Percentiles rank a stretch among this genome's conserved stretches.
Evolutionary conservation across 1,140 invertebrate genomes (phyloP).

Genomic region (Euborellia annulipes): DNA sequence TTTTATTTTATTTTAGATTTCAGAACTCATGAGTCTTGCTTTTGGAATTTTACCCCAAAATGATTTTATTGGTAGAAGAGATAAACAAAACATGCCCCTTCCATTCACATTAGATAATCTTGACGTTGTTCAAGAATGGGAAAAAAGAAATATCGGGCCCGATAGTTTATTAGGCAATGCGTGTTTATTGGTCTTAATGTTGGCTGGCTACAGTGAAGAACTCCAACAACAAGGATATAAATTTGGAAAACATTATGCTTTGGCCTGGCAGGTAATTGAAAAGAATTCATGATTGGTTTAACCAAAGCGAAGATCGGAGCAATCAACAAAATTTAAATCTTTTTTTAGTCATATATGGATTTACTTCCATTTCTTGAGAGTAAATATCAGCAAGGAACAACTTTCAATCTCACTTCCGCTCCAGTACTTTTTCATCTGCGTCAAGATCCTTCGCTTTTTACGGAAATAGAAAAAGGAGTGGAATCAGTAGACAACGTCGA

Average conservation of each 20-base stretch:
- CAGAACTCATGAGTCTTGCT: slow-evolving; percentile 76
- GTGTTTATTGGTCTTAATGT: slow-evolving; percentile 66
- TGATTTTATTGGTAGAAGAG: slow-evolving; percentile 72
- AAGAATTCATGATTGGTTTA: too few species aligned
- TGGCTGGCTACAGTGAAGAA: slow-evolving; percentile 60
- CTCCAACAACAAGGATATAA: slow-evolving; percentile 61
- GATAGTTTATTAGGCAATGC: slow-evolving; percentile 75
- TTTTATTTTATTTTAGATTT: slow-evolving; percentile 43
- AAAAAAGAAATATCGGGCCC: slow-evolving; percentile 60
- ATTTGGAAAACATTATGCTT: slow-evolving; percentile 82
- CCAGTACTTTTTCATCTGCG: slow-evolving; percentile 71
- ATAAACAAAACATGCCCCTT: slow-evolving; percentile 67
- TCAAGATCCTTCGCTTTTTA: slow-evolving; percentile 49
- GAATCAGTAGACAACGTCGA: slow-evolving; percentile 48
- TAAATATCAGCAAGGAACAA: slow-evolving; percentile 22
- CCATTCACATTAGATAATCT: slow-evolving; percentile 38
- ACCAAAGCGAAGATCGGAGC: too few species aligned
- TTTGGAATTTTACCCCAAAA: slow-evolving; percentile 74
- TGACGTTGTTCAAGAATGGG: slow-evolving; percentile 66
- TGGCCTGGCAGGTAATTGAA: slow-evolving; percentile 89
- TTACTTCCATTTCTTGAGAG: slow-evolving; percentile 42
- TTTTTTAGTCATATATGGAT: slow-evolving; percentile 37
- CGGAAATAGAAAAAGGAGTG: slow-evolving; percentile 37
- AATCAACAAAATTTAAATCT: too few species aligned
- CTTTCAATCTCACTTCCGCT: slow-evolving; percentile 58